Base-by-base conservation (phyloP, 2,113 vertebrate genomes). In the Takifugu bimaculatus region DNA sequence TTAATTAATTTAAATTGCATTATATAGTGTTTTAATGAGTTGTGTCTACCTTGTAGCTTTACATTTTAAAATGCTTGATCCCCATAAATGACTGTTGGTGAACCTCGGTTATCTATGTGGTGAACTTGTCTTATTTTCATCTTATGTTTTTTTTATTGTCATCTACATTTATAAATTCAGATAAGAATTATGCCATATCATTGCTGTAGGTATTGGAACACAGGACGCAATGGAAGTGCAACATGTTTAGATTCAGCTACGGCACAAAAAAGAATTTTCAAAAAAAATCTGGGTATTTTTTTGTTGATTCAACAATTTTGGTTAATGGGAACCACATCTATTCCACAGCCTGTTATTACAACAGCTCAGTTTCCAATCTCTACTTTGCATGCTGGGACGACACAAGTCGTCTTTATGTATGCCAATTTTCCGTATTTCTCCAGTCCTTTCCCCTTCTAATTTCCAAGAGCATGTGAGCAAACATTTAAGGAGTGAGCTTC, bases 221-320 rank as follows among this genome's bases (percentile, higher is more conserved):
- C 84, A 82, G 81, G 58, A 71, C 84, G 86, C 68, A 67, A 86
- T 87, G 87, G 79, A 90, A 88, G 79, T 79, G 77, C 87, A 84
- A 85, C 74, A 83, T 87, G 88, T 84, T 90, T 91, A 83, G 86
- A 91, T 86, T 78, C 79, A 59, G 25, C 82, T 74, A 86, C 88
- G 88, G 89, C 86, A 90, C 35, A 80, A 89, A 77, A 89, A 85
- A 85, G 59, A 65, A 26, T 20, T 20, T 20, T 20, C 20, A 50
- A 63, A 77, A 84, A 78, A 84, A 64, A 77, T 87, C 85, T 90
- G 84, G 88, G 80, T 84, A 88, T 80, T 92, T 92, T 32, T 92
- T 88, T 92, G 91, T 90, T 91, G 90, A 92, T 91, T 92, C 91
- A 91, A 91, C 91, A 89, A 90, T 91, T 92, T 89, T 90, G 91